These are phyloP conservation scores for Acanthosepion lycidas DNA, from an alignment of 2,888 invertebrate species.

Conservation along the genomic window DNA sequence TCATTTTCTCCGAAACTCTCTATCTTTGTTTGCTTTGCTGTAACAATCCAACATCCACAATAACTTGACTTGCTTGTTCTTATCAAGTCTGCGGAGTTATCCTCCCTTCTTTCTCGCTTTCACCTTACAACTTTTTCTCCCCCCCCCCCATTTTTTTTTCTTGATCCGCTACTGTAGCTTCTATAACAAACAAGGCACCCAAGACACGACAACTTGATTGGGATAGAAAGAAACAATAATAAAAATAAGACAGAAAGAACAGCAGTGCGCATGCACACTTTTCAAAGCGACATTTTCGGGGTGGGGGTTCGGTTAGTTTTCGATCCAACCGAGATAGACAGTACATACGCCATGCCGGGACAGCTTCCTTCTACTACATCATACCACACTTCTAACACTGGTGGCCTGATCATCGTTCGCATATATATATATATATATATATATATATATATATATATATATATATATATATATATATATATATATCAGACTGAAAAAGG, in stretches of 20 bases:
- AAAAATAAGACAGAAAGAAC: neutral
- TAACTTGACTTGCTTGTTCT: neutral
- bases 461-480: no score
- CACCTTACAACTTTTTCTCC: neutral
- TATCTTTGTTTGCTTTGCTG: neutral
- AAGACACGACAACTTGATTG: neutral
- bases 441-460: no score
- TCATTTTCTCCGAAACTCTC: neutral
- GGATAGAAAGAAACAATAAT: no score
- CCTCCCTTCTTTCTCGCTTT: neutral
- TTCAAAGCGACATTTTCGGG: neutral
- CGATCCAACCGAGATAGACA: neutral
- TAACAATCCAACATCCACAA: neutral
- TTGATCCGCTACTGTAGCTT: neutral
- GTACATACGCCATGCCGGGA: neutral
- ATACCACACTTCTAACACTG: neutral
- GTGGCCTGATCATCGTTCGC: neutral
- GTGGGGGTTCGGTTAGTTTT: neutral
- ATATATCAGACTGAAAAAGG: no score
- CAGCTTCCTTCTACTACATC: neutral
- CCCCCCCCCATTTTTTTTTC: no score
- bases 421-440: neutral
- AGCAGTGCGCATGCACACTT: conserved; percentile 7
- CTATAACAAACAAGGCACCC: neutral
- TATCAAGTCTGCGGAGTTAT: neutral